These are phyloP conservation scores for Zaprionus africanus DNA, from an alignment of 1,140 invertebrate species.

Conservation along the genomic window DNA sequence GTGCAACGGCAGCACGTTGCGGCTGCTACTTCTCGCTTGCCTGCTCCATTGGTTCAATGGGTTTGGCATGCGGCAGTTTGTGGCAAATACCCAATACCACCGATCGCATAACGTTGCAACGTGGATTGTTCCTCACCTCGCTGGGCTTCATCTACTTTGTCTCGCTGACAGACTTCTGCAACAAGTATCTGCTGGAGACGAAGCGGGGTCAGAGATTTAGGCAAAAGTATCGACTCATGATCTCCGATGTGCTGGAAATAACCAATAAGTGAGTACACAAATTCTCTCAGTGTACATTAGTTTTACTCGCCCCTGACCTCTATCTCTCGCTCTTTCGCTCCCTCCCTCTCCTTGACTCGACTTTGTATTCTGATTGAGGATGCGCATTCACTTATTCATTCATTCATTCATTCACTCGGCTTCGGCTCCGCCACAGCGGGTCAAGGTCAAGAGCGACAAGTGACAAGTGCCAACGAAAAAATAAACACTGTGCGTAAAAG, in stretches of 20 bases:
- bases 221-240: constrained; percentile 87
- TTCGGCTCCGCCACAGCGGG: constrained; percentile 22
- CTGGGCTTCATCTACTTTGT: constrained; percentile 88
- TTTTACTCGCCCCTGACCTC: not conserved
- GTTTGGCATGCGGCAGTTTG: constrained; percentile 80
- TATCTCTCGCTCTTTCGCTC: not conserved
- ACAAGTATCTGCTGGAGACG: constrained; percentile 86
- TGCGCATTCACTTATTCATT: constrained; percentile 24
- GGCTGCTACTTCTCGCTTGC: constrained; percentile 81
- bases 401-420: constrained; percentile 36
- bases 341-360: not conserved
- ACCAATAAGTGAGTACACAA: constrained; percentile 88
- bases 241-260: constrained; percentile 88
- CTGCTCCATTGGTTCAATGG: constrained; percentile 81
- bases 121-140: constrained; percentile 86
- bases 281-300: not conserved
- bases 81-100: constrained; percentile 79
- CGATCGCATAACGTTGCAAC: constrained; percentile 86
- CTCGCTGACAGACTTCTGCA: constrained; percentile 87
- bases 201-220: constrained; percentile 85
- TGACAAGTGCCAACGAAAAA: not conserved
- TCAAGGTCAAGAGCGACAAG: constrained; percentile 55
- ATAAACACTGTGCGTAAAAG: not conserved
- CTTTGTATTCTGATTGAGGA: not conserved
- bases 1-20: constrained; percentile 30